Base-by-base conservation (phyloP, 2,888 invertebrate species). In the Cantharis nigra region DNA sequence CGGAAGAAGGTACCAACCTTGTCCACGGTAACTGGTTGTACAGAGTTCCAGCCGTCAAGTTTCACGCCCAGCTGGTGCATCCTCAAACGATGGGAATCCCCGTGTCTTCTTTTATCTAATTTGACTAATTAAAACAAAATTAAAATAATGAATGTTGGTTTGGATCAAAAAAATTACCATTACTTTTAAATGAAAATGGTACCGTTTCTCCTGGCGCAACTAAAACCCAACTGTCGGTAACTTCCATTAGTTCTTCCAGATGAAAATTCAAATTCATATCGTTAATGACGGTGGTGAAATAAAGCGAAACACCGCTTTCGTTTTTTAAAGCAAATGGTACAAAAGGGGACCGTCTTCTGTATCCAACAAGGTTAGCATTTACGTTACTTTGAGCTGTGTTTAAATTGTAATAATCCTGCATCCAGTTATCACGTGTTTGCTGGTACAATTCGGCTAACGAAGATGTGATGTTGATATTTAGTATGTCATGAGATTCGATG, bases 241-340 rank as follows among this genome's bases (percentile, higher is more conserved):
- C 84, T 85, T 86, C 84, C 67, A 74, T 80, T n/a, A 28, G 69
- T 63, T 89, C 87, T 86, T 90, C 90, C 69, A 83, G 79, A 64
- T 83, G 82, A 26, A 79, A 79, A 3, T 82, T 75, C 20, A 82
- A 84, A 63, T 94, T 93, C 0, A 93, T 91, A 16, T 93, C 92
- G 0, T 94, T 92, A 69, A 95, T 93, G 70, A 95, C 91, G 0
- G 97, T 97, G 78, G 95, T 94, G 89, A 97, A 98, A 90, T 94
- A 93, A 18, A 99, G 90, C 14, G 92, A 91, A 74, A 95, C 94
- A 0, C 98, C 98, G 0, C 98, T 97, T 80, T 96, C 94, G 89
- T 99, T 99, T 85, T 94, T 94, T 78, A 99, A 90, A 10, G 97
- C 95, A 90, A 97, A 99, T 0, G 99, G 98, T 79, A 99, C 94